Evolutionary conservation across 2,113 vertebrate genomes (phyloP), one percentile per base, ranked within the genome.

Genomic region (Platichthys flesus): DNA sequence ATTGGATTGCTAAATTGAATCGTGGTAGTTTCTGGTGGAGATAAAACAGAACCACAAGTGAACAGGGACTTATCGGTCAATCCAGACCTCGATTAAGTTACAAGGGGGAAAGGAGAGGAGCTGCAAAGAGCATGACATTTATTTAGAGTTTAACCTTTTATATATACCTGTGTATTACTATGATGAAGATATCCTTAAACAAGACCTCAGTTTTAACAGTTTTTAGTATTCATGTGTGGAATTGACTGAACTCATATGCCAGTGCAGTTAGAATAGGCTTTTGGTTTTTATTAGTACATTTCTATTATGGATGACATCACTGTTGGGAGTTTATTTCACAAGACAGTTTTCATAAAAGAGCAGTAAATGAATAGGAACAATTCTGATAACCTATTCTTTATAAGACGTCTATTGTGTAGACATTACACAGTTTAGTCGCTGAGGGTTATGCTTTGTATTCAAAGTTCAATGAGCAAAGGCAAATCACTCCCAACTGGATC

Each of bases 31-130:
- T 56, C 1, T 28, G 76, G 79, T 85, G 76, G 67, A 92, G 93
- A 95, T 91, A 93, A 93, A 94, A 75, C 74, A 82, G 66, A 94
- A 91, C 93, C 90, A 86, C 89, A 94, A 94, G 90, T 96, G 96
- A 96, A 96, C 96, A 97, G 95, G 95, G 94, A 94, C 95, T 95
- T 94, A 93, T 96, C 95, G 94, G 42, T 79, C 57, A 83, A 76
- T 69, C 56, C 37, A 63, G 72, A 62, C 2, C 42, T 57, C 16
- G 45, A 67, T 83, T 76, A 21, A 42, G 15, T 76, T 90, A 77
- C 18, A 75, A 15, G 12, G 31, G 47, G 20, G 49, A 55, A 18
- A 35, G 58, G 67, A 21, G 23, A 8, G 18, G 10, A 68, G 23
- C n/a, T 40, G 15, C 13, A 76, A 37, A 67, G 37, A 69, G 2